These are phyloP conservation scores for Gambusia affinis DNA, from an alignment of 2,113 vertebrate species.

Conservation along the genomic window DNA sequence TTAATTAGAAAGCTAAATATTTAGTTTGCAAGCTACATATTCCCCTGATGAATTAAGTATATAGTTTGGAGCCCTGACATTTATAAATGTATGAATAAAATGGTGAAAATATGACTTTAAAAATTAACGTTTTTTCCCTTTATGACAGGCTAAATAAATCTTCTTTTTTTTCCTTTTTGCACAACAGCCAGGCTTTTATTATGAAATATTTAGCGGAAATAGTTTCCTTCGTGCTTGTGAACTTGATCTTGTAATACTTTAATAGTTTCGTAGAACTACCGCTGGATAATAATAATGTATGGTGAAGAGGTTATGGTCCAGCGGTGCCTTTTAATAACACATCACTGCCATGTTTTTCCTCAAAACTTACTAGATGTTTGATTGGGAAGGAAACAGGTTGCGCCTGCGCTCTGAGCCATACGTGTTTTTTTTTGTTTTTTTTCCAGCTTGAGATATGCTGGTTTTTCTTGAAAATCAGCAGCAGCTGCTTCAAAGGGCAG, in stretches of 20 bases:
- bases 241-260: constrained; percentile 1
- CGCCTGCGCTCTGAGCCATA: constrained; percentile 62
- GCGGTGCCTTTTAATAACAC: background rate
- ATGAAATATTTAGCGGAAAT: constrained; percentile 19
- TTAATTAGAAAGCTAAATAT: no score
- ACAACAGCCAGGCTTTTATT: constrained; percentile 10
- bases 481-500: constrained; percentile 50
- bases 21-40: no score
- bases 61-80: no score
- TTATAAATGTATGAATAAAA: no score
- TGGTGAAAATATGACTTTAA: no score
- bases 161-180: no score
- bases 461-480: constrained; percentile 41
- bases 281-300: no score
- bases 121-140: no score
- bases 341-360: background rate
- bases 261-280: background rate
- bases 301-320: background rate
- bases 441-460: constrained; percentile 53
- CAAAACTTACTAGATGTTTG: background rate
- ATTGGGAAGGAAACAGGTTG: constrained; percentile 1
- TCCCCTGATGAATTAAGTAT: no score
- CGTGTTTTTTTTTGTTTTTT: background rate
- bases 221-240: background rate
- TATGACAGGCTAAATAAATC: no score